These are phyloP conservation scores for Menura novaehollandiae DNA, from an alignment of 2,113 vertebrate genomes.

Conservation along the genomic window DNA sequence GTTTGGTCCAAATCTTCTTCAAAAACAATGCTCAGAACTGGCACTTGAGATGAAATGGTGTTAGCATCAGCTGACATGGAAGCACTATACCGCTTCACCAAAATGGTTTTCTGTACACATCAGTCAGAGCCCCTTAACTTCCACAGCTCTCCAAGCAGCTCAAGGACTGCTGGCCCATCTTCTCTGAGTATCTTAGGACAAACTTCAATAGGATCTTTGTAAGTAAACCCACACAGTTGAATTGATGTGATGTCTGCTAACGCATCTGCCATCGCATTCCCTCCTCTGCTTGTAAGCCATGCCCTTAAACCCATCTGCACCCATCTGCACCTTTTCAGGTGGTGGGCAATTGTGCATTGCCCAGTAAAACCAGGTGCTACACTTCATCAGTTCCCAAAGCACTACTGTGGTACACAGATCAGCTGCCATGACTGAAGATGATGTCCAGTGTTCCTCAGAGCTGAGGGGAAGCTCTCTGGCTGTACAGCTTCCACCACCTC, in stretches of 20 bases:
- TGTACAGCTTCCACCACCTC: background rate
- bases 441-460: background rate
- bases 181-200: background rate
- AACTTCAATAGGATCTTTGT: background rate
- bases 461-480: background rate
- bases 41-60: background rate
- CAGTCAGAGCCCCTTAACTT: background rate
- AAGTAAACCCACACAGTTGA: background rate
- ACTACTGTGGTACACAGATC: accelerated
- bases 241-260: background rate
- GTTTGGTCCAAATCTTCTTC: background rate
- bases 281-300: background rate
- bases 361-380: background rate
- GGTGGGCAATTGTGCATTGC: background rate
- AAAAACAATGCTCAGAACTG: background rate
- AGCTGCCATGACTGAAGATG: background rate
- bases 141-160: background rate
- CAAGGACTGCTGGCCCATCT: background rate
- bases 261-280: background rate
- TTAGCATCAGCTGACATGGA: background rate
- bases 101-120: background rate
- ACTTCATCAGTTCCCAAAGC: background rate
- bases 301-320: background rate
- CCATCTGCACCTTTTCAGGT: background rate
- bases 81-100: background rate